Evolutionary conservation across 2,113 vertebrate species (phyloP).

Genomic region (Grammomys dolichurus): DNA sequence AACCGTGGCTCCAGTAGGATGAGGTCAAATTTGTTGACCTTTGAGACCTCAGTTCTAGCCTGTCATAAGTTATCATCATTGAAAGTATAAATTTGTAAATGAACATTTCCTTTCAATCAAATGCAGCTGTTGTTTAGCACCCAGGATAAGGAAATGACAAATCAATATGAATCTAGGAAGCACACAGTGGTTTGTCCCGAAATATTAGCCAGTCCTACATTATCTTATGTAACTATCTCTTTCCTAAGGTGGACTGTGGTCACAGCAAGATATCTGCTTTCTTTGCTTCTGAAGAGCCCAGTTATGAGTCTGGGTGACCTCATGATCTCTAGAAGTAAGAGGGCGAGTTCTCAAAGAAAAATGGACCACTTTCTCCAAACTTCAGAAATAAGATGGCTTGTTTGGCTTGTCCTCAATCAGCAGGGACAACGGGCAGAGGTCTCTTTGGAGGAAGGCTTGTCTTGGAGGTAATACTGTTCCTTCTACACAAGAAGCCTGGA

Average conservation of each 20-base stretch:
- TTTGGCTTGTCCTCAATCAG: not conserved
- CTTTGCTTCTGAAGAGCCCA: not conserved
- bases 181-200: not conserved
- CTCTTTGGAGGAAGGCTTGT: not conserved
- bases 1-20: accelerated
- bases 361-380: accelerated
- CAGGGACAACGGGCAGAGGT: accelerated
- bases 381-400: accelerated
- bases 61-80: not conserved
- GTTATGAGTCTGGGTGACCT: not conserved
- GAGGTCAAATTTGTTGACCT: not conserved
- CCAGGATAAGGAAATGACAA: not conserved
- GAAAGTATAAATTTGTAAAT: not conserved
- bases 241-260: not conserved
- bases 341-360: not conserved
- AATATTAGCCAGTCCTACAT: accelerated
- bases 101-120: not conserved
- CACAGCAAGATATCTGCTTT: not conserved
- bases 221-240: not conserved
- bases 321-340: not conserved
- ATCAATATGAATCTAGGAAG: not conserved
- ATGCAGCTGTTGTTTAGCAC: not conserved
- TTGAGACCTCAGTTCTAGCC: no score
- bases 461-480: accelerated
- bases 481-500: not conserved